Percentiles rank a stretch among this genome's conserved stretches.
Evolutionary conservation across 2,113 vertebrate genomes (phyloP).

Genomic region (Diglossa brunneiventris): DNA sequence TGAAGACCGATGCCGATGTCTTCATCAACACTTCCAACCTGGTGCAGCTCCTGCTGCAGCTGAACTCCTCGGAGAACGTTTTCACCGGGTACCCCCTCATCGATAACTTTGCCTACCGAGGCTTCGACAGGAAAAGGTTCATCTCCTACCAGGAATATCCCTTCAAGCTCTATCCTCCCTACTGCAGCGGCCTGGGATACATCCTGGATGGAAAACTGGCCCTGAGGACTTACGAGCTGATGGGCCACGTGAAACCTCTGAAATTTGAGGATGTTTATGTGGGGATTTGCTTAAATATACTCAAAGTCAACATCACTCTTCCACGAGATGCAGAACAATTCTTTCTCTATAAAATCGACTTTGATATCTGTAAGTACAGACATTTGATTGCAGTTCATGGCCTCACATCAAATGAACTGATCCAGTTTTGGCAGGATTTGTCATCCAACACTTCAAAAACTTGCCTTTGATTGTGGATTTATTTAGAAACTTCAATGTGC

Average conservation of each 20-base stretch:
- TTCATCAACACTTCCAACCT: constrained; percentile 72
- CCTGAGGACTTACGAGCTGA: constrained; percentile 64
- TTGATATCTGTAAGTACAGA: constrained; percentile 67
- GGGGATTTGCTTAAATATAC: constrained; percentile 71
- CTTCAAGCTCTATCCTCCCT: constrained; percentile 66
- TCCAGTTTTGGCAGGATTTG: constrained; percentile 69
- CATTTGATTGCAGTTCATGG: constrained; percentile 65
- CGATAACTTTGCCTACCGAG: constrained; percentile 37
- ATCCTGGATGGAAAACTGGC: constrained; percentile 68
- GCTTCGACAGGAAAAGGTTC: constrained; percentile 9
- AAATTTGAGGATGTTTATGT: constrained; percentile 77
- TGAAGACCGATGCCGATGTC: constrained; percentile 70
- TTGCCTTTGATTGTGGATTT: constrained; percentile 42
- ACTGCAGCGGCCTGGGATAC: constrained; percentile 72
- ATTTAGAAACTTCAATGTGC: neutral
- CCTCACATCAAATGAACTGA: constrained; percentile 54
- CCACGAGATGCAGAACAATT: constrained; percentile 62
- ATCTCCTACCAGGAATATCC: constrained; percentile 72
- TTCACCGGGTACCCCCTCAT: constrained; percentile 70
- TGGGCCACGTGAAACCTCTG: constrained; percentile 69
- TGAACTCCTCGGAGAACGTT: constrained; percentile 56
- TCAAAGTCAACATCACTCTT: constrained; percentile 62
- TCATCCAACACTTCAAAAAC: constrained; percentile 1
- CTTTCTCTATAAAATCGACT: constrained; percentile 63
- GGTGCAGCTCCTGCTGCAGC: constrained; percentile 64